Conservation (phyloP, 2,888 invertebrate genomes). For the Drosophila antonietae region DNA sequence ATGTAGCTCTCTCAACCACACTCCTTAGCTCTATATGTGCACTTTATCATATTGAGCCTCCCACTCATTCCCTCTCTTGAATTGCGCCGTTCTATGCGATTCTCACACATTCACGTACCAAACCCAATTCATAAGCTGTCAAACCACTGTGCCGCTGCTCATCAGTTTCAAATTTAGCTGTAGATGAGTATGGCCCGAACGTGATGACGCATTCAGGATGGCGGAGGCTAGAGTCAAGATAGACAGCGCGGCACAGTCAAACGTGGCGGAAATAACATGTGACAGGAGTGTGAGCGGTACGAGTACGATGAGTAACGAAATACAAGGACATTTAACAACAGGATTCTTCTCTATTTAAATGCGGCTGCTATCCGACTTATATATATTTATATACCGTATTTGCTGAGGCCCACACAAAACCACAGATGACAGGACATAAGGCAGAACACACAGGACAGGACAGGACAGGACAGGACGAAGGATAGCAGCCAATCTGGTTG, state of each 20-base stretch:
- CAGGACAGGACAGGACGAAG: background rate
- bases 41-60: too few relatives aligned
- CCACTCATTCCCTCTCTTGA: background rate
- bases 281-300: background rate
- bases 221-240: conserved; percentile 8
- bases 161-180: conserved; percentile 42
- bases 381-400: conserved; percentile 30
- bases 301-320: conserved; percentile 7
- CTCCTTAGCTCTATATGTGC: too few relatives aligned
- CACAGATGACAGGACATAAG: conserved; percentile 39
- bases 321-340: conserved; percentile 48
- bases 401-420: conserved; percentile 22
- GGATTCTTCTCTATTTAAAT: conserved; percentile 57
- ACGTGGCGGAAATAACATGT: conserved; percentile 44
- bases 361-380: conserved; percentile 44
- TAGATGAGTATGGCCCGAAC: conserved; percentile 34
- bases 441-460: too few relatives aligned
- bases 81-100: background rate
- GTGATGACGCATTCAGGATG: conserved; percentile 54
- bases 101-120: conserved; percentile 3
- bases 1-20: background rate
- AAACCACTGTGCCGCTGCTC: conserved; percentile 14
- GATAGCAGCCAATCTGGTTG: conserved; percentile 40
- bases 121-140: background rate
- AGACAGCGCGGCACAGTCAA: conserved; percentile 24